These are phyloP conservation scores for Aphrophora alni DNA, from an alignment of 2,888 invertebrate species.

Conservation along the genomic window DNA sequence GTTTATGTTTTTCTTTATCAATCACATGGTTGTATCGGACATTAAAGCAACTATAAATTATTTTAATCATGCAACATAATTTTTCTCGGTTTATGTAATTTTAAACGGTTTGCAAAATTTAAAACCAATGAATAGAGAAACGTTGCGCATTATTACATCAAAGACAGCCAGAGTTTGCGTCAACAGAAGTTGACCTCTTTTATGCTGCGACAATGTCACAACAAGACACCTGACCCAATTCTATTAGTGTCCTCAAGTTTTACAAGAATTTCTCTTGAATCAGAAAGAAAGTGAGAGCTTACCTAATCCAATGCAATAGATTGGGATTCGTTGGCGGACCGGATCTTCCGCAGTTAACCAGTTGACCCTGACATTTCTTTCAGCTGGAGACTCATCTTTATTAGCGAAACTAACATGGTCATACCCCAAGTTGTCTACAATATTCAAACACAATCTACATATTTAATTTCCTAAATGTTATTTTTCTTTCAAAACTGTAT, in stretches of 20 bases:
- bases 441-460: no score
- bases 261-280: not conserved
- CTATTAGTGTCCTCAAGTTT: not conserved
- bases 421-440: no score
- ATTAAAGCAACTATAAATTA: no score
- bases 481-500: no score
- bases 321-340: not conserved
- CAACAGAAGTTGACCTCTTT: not conserved
- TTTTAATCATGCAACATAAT: no score
- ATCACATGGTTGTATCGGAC: no score
- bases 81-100: no score
- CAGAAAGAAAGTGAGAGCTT: not conserved
- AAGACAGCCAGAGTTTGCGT: not conserved
- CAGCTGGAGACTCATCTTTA: not conserved
- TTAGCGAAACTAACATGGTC: not conserved
- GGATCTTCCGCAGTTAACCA: not conserved
- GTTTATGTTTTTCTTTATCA: no score
- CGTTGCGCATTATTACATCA: not conserved
- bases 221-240: no score
- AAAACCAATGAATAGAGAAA: not conserved
- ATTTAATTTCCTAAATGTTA: no score
- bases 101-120: not conserved
- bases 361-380: not conserved
- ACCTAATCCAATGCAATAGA: not conserved
- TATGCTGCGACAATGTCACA: no score